Base-by-base conservation (phyloP, 2,113 vertebrate genomes). In the Prionailurus viverrinus region DNA sequence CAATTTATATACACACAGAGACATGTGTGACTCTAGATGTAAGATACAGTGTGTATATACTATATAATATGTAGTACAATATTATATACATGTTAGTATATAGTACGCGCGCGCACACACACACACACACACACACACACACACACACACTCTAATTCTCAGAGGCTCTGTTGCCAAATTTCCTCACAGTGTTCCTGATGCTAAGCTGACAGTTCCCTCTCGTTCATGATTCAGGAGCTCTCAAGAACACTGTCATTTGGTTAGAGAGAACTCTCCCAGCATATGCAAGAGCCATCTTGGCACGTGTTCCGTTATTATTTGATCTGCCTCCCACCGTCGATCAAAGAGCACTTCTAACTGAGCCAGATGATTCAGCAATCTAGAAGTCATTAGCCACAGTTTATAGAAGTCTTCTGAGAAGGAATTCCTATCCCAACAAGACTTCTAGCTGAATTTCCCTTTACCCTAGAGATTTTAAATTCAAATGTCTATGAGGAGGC, bases 51-150 rank as follows among this genome's bases (percentile, higher is more conserved):
- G 4, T 71, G 31, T 16, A 36, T 15, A 79, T 5, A 66, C 9
- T 68, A 19, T 6, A 41, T 85, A 48, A 48, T 1, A 33, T 9
- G 27, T 19, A 61, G 79, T 19, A n/a, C 21, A 68, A 33, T 63
- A 31, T 7, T 23, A 63, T 51, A 36, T 16, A 23, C 16, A 8
- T 65, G 74, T 11, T 14, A 53, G 33, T 6, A 29, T 36, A 51
- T 33, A 33, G 9, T 10, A 21, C 0, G 8, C 3, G 0, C 16
- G 0, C 16, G 0, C 66, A 4, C 45, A 8, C 51, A 51, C 51
- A 29, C 21, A 0, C 0, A 12, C 11, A 2, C 36, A 1, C 23
- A 5, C 11, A 1, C 21, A 5, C 11, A 3, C 10, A 41, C 14
- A 11, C 21, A 5, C 25, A 25, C 6, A 61, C 41, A 68, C 15